Evolutionary conservation across 2,797 vertebrate genomes (phyloP).

Genomic region (Acridotheres tristis): DNA sequence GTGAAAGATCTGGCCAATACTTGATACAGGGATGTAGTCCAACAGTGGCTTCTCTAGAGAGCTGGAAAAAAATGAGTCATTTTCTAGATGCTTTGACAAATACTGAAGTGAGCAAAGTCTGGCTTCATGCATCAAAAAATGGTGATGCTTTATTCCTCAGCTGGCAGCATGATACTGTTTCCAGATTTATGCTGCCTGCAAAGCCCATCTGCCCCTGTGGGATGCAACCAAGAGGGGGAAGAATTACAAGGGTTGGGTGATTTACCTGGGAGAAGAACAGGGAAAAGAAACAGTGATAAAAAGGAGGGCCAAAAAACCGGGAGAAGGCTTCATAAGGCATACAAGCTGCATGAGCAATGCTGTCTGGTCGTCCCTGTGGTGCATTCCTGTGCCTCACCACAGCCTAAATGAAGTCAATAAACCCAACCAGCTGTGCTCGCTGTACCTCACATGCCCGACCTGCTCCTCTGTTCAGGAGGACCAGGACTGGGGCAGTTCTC

Average conservation of each 20-base stretch:
- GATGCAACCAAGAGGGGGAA: not conserved
- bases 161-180: not conserved
- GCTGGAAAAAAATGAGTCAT: not conserved
- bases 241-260: not conserved
- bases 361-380: not conserved
- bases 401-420: not conserved
- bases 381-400: not conserved
- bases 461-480: not conserved
- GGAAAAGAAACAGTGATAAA: not conserved
- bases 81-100: constrained; percentile 32
- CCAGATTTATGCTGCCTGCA: not conserved
- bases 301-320: not conserved
- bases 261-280: not conserved
- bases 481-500: not conserved
- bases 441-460: not conserved
- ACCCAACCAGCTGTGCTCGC: not conserved
- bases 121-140: not conserved
- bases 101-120: constrained; percentile 12
- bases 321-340: not conserved
- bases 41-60: not conserved
- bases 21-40: not conserved
- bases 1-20: constrained; percentile 17
- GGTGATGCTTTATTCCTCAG: not conserved
- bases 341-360: not conserved
- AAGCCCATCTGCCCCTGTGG: not conserved